Evolutionary conservation across 2,113 vertebrate species (phyloP), one percentile per base, ranked within the genome.

Genomic region (Cricetomys ansorgei): DNA sequence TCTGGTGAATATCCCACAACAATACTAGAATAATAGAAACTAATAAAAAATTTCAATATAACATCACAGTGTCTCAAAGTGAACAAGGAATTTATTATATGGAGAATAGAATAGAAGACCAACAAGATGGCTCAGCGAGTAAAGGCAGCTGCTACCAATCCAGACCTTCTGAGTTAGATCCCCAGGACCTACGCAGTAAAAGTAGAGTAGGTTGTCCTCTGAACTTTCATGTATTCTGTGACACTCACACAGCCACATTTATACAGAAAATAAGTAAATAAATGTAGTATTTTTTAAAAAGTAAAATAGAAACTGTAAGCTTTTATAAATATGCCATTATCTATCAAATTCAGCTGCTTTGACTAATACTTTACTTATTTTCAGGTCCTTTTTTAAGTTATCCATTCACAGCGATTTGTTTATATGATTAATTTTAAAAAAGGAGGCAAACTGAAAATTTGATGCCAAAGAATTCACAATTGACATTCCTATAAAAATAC

Each of bases 321-420:
- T 62, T 93, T 55, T 45, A 27, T 64, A 57, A 76, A 40, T 79
- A 79, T 75, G 21, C 40, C 34, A 69, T 65, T 80, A 65, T 50
- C 45, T 79, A 70, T 72, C n/a, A 83, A 88, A 37, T 70, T 72
- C 29, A 88, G 5, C 17, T 72, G 75, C 9, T 27, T 8, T 75
- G 37, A 59, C 59, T 95, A 73, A 37, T n/a, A 19, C 81, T 70
- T 93, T 87, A 87, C 9, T 67, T 48, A 86, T 90, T 95, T 87
- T 10, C 53, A 75, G 34, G 0, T 69, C 23, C 65, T 87, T 9
- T 9, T 7, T 87, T 70, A 55, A 37, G 29, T 88, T 17, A 70
- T 1, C 62, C 37, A 64, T 69, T 62, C 37, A 81, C 5, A 27
- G 70, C 29, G 2, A 45, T 79, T 91, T 91, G 31, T 65, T 62